A percentile compares a stretch with the other conserved stretches of the same genome.
Evolutionary conservation across 1,140 invertebrate genomes (phyloP).

Genomic region (Drosophila rufa): DNA sequence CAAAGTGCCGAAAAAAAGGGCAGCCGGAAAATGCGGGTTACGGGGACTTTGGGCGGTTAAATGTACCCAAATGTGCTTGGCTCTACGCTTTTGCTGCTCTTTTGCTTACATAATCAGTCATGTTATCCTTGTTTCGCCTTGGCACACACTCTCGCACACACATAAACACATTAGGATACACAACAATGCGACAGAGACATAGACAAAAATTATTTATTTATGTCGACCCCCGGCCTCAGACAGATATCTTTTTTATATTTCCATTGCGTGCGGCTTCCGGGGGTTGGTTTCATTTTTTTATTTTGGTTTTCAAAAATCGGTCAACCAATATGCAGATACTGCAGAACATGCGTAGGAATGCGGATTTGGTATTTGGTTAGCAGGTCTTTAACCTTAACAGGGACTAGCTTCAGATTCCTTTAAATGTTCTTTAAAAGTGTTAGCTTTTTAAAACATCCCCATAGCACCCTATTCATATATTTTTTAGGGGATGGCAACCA

Average conservation of each 20-base stretch:
- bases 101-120: constrained; percentile 84
- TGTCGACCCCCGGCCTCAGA: constrained; percentile 42
- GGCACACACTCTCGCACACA: constrained; percentile 18
- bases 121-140: constrained; percentile 78
- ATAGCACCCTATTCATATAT: background rate
- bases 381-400: constrained; percentile 4
- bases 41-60: constrained; percentile 6
- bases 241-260: constrained; percentile 65
- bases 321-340: constrained; percentile 28
- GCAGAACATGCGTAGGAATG: constrained; percentile 18
- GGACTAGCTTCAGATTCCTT: background rate
- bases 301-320: constrained; percentile 31
- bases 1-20: constrained; percentile 73
- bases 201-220: constrained; percentile 72
- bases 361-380: constrained; percentile 12
- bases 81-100: constrained; percentile 52
- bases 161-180: constrained; percentile 32
- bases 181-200: constrained; percentile 29
- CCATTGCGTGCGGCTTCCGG: constrained; percentile 42
- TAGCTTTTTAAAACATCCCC: background rate
- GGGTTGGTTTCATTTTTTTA: constrained; percentile 15
- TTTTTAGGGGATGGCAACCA: constrained; percentile 6
- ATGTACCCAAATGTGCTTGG: constrained; percentile 52
- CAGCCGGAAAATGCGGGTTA: constrained; percentile 53
- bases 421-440: background rate